Conservation (phyloP, 2,797 vertebrate species). For the Tragopan temminckii region DNA sequence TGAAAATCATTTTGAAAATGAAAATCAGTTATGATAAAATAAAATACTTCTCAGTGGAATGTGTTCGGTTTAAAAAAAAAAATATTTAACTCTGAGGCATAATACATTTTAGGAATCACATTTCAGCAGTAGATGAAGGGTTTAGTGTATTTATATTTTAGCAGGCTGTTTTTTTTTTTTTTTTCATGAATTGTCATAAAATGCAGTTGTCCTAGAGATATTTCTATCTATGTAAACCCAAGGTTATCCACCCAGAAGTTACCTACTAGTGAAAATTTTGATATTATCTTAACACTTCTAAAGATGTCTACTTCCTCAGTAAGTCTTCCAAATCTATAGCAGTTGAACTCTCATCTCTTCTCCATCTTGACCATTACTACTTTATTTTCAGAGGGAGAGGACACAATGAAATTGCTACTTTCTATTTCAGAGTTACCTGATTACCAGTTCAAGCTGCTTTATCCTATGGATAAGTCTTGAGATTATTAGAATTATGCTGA, state of each 20-base stretch:
- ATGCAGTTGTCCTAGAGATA: background rate
- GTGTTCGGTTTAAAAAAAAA: background rate
- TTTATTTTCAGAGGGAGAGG: background rate
- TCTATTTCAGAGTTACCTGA: background rate
- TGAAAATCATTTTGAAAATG: background rate
- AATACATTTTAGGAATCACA: background rate
- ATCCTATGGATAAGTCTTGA: background rate
- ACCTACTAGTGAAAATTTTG: background rate
- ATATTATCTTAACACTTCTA: background rate
- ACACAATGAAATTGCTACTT: background rate
- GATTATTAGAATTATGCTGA: background rate
- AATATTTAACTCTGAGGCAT: background rate
- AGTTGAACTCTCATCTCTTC: background rate
- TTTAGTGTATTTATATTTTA: background rate
- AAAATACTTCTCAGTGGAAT: background rate
- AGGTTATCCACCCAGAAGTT: background rate
- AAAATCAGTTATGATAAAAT: background rate
- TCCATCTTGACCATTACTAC: background rate
- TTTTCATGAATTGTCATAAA: background rate
- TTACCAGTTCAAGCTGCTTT: background rate
- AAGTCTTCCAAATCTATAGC: background rate
- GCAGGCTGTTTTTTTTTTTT: background rate
- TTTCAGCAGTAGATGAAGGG: background rate
- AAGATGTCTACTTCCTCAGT: background rate
- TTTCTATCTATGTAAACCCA: background rate